Base-by-base conservation (phyloP, 1,140 invertebrate genomes). In the Dinoponera quadriceps region DNA sequence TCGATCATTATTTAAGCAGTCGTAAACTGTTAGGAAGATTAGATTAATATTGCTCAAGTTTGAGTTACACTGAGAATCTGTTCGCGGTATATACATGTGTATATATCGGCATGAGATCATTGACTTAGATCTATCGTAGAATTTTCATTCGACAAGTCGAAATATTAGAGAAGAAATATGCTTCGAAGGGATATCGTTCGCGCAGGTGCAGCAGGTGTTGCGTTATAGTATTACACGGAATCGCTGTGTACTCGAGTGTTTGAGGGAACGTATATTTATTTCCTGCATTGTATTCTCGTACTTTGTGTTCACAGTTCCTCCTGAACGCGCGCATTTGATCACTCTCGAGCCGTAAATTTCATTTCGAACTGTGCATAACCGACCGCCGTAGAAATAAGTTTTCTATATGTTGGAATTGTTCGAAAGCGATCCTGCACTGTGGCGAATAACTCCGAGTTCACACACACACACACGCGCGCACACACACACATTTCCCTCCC, bases 41-140 rank as follows among this genome's bases (percentile, higher is more conserved):
- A 69, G 29, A 48, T 71, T 71, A 80, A 68, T 59, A 48, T 80
- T 80, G 65, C 75, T 80, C 75, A 80, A 80, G 9, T 80, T 80
- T 80, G 75, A 71, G 22, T 75, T 71, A 71, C 51, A 48, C 13
- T 22, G 29, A 66, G 66, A 16, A 25, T 29, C 44, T 57, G 25
- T 69, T 59, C 38, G 49, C 29, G 22, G 27, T 25, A 62, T 25
- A n/a, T n/a, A n/a, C n/a, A n/a, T n/a, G n/a, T n/a, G n/a, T n/a
- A n/a, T n/a, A 65, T 65, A 77, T 33, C 25, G 7, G 14, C 33
- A 57, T 65, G n/a, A 63, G 11, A 51, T 51, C 27, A 20, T 77
- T 59, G 27, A 33, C 38, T 1, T 78, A 55, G 18, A 57, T 77
- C n/a, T 33, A 54, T 80, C 57, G 20, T 48, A 13, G 57, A 57